These are phyloP conservation scores for Drosophila tropicalis DNA, from an alignment of 1,140 invertebrate genomes.

Conservation along the genomic window DNA sequence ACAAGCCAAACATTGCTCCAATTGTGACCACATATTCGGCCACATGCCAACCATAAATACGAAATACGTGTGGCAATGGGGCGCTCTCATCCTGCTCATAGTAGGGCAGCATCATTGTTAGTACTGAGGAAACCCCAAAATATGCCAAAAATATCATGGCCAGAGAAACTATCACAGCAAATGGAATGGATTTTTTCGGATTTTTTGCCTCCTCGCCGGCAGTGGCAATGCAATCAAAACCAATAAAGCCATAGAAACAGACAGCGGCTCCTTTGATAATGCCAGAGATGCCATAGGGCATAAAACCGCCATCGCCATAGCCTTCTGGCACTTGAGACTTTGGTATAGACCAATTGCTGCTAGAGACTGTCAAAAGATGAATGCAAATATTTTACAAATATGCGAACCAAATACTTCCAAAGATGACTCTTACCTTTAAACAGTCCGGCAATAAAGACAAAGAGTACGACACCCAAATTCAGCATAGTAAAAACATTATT, in stretches of 20 bases:
- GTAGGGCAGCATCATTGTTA: slow-evolving; percentile 96
- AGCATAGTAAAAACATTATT: slow-evolving; percentile 95
- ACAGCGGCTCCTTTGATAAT: slow-evolving; percentile 92
- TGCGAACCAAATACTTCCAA: too few relatives aligned
- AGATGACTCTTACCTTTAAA: slow-evolving; percentile 88
- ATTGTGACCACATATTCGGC: slow-evolving; percentile 89
- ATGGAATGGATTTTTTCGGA: slow-evolving; percentile 94
- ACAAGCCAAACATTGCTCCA: slow-evolving; percentile 89
- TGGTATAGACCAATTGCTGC: slow-evolving; percentile 88
- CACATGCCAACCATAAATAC: slow-evolving; percentile 87
- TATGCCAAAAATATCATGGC: slow-evolving; percentile 93
- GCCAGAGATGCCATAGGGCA: slow-evolving; percentile 91
- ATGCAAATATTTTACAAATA: background rate
- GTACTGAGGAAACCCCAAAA: slow-evolving; percentile 92
- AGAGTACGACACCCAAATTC: slow-evolving; percentile 92
- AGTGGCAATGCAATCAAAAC: slow-evolving; percentile 95
- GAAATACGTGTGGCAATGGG: slow-evolving; percentile 89
- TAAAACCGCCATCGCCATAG: slow-evolving; percentile 90
- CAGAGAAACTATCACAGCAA: slow-evolving; percentile 93
- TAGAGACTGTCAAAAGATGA: slow-evolving; percentile 36
- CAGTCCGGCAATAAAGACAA: slow-evolving; percentile 92
- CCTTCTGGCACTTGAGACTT: slow-evolving; percentile 85
- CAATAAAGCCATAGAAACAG: slow-evolving; percentile 96
- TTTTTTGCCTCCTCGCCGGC: slow-evolving; percentile 93
- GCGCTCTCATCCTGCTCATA: slow-evolving; percentile 90